phyloP scores from a whole-genome alignment of 2,888 invertebrate genomes.

The Cryptus viduatorius region DNA sequence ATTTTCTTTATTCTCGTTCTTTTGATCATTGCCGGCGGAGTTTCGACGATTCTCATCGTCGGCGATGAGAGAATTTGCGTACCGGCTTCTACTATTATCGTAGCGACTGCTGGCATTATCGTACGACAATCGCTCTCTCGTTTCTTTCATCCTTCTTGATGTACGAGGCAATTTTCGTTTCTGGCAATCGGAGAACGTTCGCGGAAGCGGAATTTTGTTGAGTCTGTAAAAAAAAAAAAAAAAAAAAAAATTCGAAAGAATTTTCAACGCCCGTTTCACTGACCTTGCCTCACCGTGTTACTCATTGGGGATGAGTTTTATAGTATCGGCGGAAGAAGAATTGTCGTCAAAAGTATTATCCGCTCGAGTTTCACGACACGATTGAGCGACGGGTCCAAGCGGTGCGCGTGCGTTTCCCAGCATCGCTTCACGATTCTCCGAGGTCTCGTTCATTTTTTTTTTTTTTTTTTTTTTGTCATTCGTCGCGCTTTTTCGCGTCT shows the following conservation, averaged over 20 bases:
- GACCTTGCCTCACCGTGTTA: constrained; percentile 26
- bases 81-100: constrained; percentile 1
- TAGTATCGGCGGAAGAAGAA: constrained; percentile 1
- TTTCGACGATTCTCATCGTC: background rate
- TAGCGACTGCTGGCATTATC: background rate
- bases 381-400: constrained; percentile 32
- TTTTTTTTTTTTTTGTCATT: background rate
- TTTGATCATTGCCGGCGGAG: constrained; percentile 1
- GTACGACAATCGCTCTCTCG: background rate
- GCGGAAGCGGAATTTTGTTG: background rate
- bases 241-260: background rate
- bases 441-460: constrained; percentile 18
- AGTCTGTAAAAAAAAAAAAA: background rate
- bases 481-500: constrained; percentile 4
- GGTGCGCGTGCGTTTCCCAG: constrained; percentile 20
- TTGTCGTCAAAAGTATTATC: constrained; percentile 3
- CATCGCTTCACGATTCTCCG: constrained; percentile 31
- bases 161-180: constrained; percentile 24
- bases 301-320: constrained; percentile 32
- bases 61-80: background rate
- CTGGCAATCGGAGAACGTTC: background rate
- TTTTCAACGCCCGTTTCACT: constrained; percentile 7
- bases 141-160: constrained; percentile 43
- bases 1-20: constrained; percentile 23
- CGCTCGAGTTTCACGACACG: constrained; percentile 1